These are phyloP conservation scores for Phymorhynchus buccinoides DNA, from an alignment of 1,140 invertebrate species.

Conservation along the genomic window DNA sequence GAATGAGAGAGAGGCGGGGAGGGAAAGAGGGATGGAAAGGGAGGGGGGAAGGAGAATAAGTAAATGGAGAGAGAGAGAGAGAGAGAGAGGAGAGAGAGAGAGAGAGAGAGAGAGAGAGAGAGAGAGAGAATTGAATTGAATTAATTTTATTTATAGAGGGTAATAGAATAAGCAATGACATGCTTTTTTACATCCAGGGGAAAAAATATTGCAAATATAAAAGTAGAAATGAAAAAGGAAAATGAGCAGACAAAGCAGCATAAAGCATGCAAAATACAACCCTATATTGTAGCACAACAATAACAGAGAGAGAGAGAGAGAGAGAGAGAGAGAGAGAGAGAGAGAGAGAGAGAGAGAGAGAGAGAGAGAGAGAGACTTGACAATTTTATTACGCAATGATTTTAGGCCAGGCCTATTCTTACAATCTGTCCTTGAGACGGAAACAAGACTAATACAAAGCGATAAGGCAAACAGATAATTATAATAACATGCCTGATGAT, in stretches of 20 bases:
- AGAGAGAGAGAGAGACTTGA: neutral
- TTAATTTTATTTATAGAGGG: neutral
- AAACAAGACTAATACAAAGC: too few species aligned
- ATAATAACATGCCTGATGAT: too few species aligned
- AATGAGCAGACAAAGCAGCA: neutral
- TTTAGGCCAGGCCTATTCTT: too few species aligned
- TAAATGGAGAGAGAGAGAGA: too few species aligned
- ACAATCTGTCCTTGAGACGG: too few species aligned
- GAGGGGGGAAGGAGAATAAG: neutral
- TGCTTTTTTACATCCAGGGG: neutral
- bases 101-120: neutral
- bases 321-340: neutral
- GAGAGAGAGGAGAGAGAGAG: neutral
- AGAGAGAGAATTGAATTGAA: neutral
- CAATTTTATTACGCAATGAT: too few species aligned
- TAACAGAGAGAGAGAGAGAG: neutral
- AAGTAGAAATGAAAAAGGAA: neutral
- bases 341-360: neutral
- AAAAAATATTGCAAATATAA: neutral
- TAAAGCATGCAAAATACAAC: neutral
- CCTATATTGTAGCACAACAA: neutral
- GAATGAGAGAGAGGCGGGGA: too few species aligned
- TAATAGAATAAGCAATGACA: too few species aligned
- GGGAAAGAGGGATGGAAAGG: too few species aligned
- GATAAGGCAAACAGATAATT: neutral